Evolutionary conservation across 2,113 vertebrate species (phyloP).

Genomic region (Climacteris rufus): DNA sequence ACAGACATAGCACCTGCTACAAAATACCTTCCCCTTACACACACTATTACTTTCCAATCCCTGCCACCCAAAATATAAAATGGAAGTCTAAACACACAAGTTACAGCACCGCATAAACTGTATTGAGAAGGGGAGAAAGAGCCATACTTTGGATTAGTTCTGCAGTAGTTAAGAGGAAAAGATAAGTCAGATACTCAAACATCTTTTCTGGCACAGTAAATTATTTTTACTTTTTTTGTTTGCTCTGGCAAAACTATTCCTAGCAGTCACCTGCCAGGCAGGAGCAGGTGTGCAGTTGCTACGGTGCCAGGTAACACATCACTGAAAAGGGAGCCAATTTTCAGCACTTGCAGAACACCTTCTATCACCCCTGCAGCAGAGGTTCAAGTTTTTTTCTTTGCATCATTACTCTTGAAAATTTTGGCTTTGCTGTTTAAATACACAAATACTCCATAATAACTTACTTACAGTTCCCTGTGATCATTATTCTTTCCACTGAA

Average conservation of each 20-base stretch:
- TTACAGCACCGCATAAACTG: not conserved
- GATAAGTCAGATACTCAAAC: not conserved
- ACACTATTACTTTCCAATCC: not conserved
- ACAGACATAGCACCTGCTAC: not conserved
- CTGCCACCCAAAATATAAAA: fast-evolving
- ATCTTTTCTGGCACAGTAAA: not conserved
- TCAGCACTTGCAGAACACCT: not conserved
- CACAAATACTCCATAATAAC: not conserved
- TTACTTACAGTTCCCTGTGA: not conserved
- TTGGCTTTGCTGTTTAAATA: not conserved
- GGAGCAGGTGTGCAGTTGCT: not conserved
- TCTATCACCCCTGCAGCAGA: not conserved
- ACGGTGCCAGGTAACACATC: not conserved
- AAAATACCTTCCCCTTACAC: not conserved
- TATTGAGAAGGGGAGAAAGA: not conserved
- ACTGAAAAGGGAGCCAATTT: not conserved
- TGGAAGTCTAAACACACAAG: not conserved
- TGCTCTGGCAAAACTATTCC: not conserved
- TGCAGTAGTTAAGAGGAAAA: not conserved
- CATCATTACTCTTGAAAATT: not conserved
- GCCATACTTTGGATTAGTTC: not conserved
- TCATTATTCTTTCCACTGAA: conserved; percentile 19
- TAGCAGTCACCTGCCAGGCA: not conserved
- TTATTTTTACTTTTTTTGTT: not conserved
- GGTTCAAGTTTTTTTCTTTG: not conserved